A percentile compares a stretch with the other conserved stretches of the same genome.
Conservation (phyloP, 2,888 invertebrate species). For the Dryococelus australis region DNA sequence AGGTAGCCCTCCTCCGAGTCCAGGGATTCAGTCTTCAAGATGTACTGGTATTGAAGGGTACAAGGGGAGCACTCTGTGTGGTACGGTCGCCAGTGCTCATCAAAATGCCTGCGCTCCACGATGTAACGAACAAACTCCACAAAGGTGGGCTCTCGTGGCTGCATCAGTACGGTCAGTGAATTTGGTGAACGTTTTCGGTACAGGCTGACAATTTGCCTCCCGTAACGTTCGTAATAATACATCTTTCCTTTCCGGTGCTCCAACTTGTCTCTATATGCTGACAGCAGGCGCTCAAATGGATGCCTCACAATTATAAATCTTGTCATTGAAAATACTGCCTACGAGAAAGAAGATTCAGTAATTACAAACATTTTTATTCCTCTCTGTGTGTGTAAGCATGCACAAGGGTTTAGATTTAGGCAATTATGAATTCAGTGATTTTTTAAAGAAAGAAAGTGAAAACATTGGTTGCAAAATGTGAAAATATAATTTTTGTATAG, state of each 20-base stretch:
- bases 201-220: conserved; percentile 53
- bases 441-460: not conserved
- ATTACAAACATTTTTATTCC: not conserved
- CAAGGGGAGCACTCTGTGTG: conserved; percentile 61
- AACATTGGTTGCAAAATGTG: not conserved
- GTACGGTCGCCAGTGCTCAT: conserved; percentile 62
- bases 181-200: conserved; percentile 48
- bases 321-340: conserved; percentile 53
- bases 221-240: conserved; percentile 55
- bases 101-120: conserved; percentile 55
- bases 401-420: too few species aligned
- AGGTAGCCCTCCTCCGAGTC: conserved; percentile 57
- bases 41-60: conserved; percentile 59
- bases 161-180: conserved; percentile 46
- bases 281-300: conserved; percentile 63
- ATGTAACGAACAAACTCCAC: conserved; percentile 61
- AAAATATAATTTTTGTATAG: too few species aligned
- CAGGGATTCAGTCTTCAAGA: conserved; percentile 62
- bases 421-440: too few species aligned
- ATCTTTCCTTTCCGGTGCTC: conserved; percentile 53
- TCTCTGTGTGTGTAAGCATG: not conserved
- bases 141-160: conserved; percentile 56
- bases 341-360: conserved; percentile 28
- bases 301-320: conserved; percentile 62
- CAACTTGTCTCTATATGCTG: conserved; percentile 64